Base-by-base conservation (phyloP, 1,140 invertebrate species). In the Drosophila truncata region DNA sequence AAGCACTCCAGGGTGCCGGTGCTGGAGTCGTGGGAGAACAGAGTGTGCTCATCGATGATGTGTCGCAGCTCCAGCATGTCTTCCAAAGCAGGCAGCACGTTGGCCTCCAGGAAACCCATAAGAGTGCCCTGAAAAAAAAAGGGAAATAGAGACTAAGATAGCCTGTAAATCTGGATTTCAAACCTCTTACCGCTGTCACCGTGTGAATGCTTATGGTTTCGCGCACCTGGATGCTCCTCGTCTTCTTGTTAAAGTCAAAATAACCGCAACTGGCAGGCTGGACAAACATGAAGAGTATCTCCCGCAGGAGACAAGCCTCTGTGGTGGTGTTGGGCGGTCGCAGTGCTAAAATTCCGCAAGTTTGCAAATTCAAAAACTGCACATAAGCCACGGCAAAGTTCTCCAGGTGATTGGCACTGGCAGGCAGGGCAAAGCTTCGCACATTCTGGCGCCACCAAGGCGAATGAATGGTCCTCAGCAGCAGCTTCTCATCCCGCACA, bases 231-330 rank as follows among this genome's bases (percentile, higher is more conserved):
- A 93, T 77, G 25, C 37, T 9, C 4, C 29, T 9, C 18, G 46
- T 58, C 2, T 31, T 0, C 60, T 42, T 18, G 33, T 65, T 6
- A n/a, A 92, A 54, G 7, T 47, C 29, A n/a, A 93, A 93, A 47
- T 91, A 92, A 25, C 78, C 80, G 27, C 91, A 93, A 14, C 54
- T 80, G 16, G 31, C 52, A 1, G 92, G 91, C 7, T 33, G 33
- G 5, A 78, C 58, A 33, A 93, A 92, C 91, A 92, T 93, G n/a
- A 91, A 79, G 20, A 93, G 59, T 20, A 92, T 87, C 49, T 93
- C 92, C 5, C 92, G 66, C 6, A 92, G 20, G 20, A 93, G 58
- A 23, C 81, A 80, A 5, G 52, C 55, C 50, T 93, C 92, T 2
- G 67, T 74, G 11, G 50, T 61, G 8, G 91, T 92, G 14, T 63